Percentiles rank a stretch among this genome's conserved stretches.
Conservation (phyloP, 2,888 invertebrate genomes). For the Elegia similella region DNA sequence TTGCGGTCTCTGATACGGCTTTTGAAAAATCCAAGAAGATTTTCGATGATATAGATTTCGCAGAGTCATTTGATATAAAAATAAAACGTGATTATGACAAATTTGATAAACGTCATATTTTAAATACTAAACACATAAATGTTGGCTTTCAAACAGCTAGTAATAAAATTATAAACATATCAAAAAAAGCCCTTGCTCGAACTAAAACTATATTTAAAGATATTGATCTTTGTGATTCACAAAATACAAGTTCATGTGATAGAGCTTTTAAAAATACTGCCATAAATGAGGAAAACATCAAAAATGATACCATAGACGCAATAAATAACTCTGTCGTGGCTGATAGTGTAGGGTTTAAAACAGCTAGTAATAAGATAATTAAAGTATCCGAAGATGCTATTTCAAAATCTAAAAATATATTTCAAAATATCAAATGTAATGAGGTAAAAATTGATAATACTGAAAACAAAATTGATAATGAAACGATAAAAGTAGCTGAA, state of each 20-base stretch:
- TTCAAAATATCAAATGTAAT: slow-evolving; percentile 22
- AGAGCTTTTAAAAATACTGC: not conserved
- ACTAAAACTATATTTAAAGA: slow-evolving; percentile 38
- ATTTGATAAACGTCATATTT: not conserved
- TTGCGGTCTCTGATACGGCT: slow-evolving; percentile 39
- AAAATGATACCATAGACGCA: not conserved
- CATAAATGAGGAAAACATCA: not conserved
- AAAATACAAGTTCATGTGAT: not conserved
- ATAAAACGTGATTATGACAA: not conserved
- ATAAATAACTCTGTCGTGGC: not conserved
- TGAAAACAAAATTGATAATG: not conserved
- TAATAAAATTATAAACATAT: slow-evolving; percentile 45
- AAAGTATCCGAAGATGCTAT: slow-evolving; percentile 44
- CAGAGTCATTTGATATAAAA: not conserved
- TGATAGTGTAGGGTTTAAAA: slow-evolving; percentile 40
- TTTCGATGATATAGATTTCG: slow-evolving; percentile 27
- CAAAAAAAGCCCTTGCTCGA: slow-evolving; percentile 32
- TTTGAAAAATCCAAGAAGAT: slow-evolving; percentile 34
- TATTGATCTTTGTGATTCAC: slow-evolving; percentile 19
- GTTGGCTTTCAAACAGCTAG: slow-evolving; percentile 49
- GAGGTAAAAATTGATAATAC: not conserved
- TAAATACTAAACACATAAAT: slow-evolving; percentile 4
- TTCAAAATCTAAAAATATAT: slow-evolving; percentile 41
- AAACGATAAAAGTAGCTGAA: not conserved
- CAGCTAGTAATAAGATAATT: slow-evolving; percentile 45